Base-by-base conservation (phyloP, 2,888 invertebrate genomes). In the Conus canariensis region DNA sequence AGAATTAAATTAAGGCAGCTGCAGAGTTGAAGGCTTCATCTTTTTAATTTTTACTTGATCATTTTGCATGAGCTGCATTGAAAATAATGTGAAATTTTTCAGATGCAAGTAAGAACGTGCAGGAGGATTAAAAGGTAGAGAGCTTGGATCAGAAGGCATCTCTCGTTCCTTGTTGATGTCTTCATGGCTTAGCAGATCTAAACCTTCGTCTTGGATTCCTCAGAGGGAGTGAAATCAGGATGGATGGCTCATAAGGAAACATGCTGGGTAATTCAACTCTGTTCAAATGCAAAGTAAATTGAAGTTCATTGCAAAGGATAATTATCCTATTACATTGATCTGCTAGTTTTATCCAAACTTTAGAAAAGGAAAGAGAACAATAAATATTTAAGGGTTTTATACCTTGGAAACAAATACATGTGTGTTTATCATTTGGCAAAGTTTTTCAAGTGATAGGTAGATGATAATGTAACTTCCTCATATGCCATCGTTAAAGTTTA, bases 101-200 rank as follows among this genome's bases (percentile, higher is more conserved):
- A 89, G 89, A 89, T 89, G 89, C 89, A 85, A 85, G 30, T 89
- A 89, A 77, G 85, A 89, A 83, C 88, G 22, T 64, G 83, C 67
- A 14, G 85, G 12, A 64, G 89, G 85, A 85, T 60, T 60, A 82
- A 85, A 85, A 67, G 85, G 25, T 89, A 88, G n/a, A 45, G 3
- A 83, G 70, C 45, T 85, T 64, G 82, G 85, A 89, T 67, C 59
- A 82, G 64, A 80, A 82, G 60, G 77, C 58, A 77, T 59, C 74
- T 74, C 22, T 59, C 30, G 45, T 45, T 80, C 70, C 67, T 7
- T 89, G 85, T 85, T 25, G 59, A 19, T 85, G 85, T 74, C 85
- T 67, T 89, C 89, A 56, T 83, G 64, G 45, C 45, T 25, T 89
- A 64, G 30, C 14, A 85, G 70, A 89, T 25, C 82, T 58, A 64